These are phyloP conservation scores for Tonatia bakeri DNA, from an alignment of 2,113 vertebrate species.

Conservation along the genomic window DNA sequence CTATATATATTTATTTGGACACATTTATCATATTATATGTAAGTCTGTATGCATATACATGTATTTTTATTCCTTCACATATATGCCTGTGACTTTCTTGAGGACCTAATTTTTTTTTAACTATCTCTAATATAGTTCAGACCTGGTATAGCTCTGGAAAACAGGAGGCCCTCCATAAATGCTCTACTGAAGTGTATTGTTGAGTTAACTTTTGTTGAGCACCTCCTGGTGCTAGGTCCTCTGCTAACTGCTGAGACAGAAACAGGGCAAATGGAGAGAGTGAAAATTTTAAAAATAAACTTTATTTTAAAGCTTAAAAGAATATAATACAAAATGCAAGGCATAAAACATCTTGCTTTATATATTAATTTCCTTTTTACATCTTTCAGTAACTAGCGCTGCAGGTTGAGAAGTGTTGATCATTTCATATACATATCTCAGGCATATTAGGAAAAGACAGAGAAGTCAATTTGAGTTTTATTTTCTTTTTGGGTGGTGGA, in stretches of 20 bases:
- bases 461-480: neutral
- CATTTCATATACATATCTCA: neutral
- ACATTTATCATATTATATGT: slow-evolving; percentile 20
- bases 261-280: neutral
- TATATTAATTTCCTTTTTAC: neutral
- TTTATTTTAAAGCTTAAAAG: neutral
- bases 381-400: neutral
- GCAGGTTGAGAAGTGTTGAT: neutral
- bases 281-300: neutral
- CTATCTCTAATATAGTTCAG: neutral
- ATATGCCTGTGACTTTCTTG: slow-evolving; percentile 30
- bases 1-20: slow-evolving; percentile 37
- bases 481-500: neutral
- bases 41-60: neutral
- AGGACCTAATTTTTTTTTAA: slow-evolving; percentile 12
- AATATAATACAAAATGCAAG: neutral
- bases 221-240: neutral
- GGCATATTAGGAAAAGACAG: neutral
- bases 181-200: neutral
- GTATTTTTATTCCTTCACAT: slow-evolving; percentile 46
- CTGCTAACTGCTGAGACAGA: neutral
- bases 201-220: neutral
- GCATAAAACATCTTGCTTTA: neutral
- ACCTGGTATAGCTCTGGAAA: neutral
- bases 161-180: neutral